phyloP scores from a whole-genome alignment of 2,888 invertebrate genomes.

The Ophioninae sp. region DNA sequence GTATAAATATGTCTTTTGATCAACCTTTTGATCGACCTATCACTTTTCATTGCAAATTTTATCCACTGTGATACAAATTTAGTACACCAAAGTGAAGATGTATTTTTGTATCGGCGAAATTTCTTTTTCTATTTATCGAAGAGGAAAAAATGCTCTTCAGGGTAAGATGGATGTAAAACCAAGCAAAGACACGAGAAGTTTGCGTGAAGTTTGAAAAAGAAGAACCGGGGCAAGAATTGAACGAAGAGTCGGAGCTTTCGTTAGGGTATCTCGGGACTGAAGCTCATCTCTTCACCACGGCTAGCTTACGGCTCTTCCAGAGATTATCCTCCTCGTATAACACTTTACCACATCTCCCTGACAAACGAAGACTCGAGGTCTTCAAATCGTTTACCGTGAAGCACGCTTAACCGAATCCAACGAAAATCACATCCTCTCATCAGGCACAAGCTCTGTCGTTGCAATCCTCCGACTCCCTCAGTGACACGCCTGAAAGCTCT shows the following conservation, averaged over 20 bases:
- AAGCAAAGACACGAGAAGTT: conserved; percentile 24
- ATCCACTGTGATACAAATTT: background rate
- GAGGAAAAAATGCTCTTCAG: background rate
- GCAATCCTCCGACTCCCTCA: conserved; percentile 18
- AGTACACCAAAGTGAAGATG: background rate
- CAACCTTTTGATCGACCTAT: background rate
- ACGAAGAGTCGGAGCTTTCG: conserved; percentile 34
- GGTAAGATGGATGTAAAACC: conserved; percentile 16
- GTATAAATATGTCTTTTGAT: background rate
- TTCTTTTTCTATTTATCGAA: background rate
- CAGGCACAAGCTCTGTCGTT: background rate
- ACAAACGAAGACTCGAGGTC: conserved; percentile 20
- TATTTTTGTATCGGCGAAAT: background rate
- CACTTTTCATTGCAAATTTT: background rate
- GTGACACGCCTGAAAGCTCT: conserved; percentile 28
- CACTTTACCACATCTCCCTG: conserved; percentile 26
- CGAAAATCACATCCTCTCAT: background rate
- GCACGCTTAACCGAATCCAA: conserved; percentile 34
- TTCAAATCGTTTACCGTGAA: conserved; percentile 38
- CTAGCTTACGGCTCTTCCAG: conserved; percentile 32
- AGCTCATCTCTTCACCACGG: conserved; percentile 17
- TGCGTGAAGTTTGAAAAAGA: background rate
- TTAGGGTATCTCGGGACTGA: conserved; percentile 35
- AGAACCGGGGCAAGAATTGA: background rate
- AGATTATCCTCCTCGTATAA: conserved; percentile 46